Evolutionary conservation across 2,113 vertebrate species (phyloP).

Genomic region (Clarias batrachus): DNA sequence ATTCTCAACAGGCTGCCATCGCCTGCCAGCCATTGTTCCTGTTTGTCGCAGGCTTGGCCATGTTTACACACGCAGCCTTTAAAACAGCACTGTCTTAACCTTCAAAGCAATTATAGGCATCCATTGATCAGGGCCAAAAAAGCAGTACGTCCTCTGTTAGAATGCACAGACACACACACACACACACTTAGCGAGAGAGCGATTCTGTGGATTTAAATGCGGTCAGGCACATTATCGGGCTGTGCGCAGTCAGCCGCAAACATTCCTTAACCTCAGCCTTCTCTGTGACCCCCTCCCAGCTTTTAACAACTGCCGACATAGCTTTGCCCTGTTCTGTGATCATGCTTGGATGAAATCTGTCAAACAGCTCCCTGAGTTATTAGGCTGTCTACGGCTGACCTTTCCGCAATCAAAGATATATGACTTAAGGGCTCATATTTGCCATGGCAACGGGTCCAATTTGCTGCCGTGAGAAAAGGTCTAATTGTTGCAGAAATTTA

Average conservation of each 20-base stretch:
- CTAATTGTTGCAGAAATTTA: constrained; percentile 99
- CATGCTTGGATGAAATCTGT: constrained; percentile 99
- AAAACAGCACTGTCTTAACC: constrained; percentile 58
- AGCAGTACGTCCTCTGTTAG: constrained; percentile 39
- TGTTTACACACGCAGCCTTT: constrained; percentile 79
- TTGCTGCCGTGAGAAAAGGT: constrained; percentile 99
- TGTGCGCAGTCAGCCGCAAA: constrained; percentile 97
- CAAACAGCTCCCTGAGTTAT: constrained; percentile 99
- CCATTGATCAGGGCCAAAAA: constrained; percentile 64
- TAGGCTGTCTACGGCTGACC: constrained; percentile 99
- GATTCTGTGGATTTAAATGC: constrained; percentile 93
- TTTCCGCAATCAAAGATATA: constrained; percentile 99
- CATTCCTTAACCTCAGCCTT: constrained; percentile 99
- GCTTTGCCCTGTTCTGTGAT: constrained; percentile 99
- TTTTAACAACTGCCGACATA: constrained; percentile 99
- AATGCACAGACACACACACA: constrained; percentile 15
- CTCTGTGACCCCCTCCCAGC: constrained; percentile 94
- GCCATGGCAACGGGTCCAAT: constrained; percentile 99
- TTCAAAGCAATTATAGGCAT: constrained; percentile 37
- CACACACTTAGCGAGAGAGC: constrained; percentile 19
- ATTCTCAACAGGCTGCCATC: constrained; percentile 65
- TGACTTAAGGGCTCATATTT: constrained; percentile 99
- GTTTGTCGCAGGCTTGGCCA: constrained; percentile 48
- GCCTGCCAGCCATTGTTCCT: constrained; percentile 46
- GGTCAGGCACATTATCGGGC: constrained; percentile 97